Evolutionary conservation across 2,888 invertebrate species (phyloP).

Genomic region (Pseudococcus jackbeardsleyi): DNA sequence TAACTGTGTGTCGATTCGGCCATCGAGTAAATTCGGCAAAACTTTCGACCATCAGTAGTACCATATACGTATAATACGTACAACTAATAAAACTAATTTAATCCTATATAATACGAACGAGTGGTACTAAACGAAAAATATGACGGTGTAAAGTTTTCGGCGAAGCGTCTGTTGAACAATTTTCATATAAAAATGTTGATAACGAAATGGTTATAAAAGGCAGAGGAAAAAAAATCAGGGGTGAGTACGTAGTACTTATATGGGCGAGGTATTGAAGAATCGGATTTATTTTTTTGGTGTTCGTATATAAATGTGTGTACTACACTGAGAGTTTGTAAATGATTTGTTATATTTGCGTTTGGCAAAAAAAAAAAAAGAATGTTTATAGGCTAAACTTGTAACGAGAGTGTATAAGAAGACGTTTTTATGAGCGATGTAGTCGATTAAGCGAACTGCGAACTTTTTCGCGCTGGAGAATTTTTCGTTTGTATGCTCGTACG

Average conservation of each 20-base stretch:
- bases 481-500: background rate
- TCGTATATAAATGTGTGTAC: background rate
- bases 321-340: constrained; percentile 5
- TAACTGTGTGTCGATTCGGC: constrained; percentile 39
- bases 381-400: constrained; percentile 25
- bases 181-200: constrained; percentile 37
- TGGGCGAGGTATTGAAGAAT: constrained; percentile 17
- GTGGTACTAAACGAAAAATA: constrained; percentile 22
- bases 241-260: background rate
- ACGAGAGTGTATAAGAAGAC: constrained; percentile 6
- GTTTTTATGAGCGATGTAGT: constrained; percentile 8
- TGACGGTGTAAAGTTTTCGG: constrained; percentile 13
- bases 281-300: constrained; percentile 5
- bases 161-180: constrained; percentile 23
- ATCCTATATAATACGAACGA: background rate
- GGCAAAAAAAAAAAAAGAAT: background rate
- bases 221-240: background rate
- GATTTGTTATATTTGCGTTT: constrained; percentile 41
- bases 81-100: constrained; percentile 29
- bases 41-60: constrained; percentile 8
- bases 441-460: background rate
- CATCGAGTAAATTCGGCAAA: constrained; percentile 21
- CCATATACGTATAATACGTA: background rate
- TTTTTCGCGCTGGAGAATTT: constrained; percentile 16
- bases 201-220: background rate